Percentiles rank a stretch among this genome's conserved stretches.
Conservation (phyloP, 2,888 invertebrate species). For the Silvanus unidentatus region DNA sequence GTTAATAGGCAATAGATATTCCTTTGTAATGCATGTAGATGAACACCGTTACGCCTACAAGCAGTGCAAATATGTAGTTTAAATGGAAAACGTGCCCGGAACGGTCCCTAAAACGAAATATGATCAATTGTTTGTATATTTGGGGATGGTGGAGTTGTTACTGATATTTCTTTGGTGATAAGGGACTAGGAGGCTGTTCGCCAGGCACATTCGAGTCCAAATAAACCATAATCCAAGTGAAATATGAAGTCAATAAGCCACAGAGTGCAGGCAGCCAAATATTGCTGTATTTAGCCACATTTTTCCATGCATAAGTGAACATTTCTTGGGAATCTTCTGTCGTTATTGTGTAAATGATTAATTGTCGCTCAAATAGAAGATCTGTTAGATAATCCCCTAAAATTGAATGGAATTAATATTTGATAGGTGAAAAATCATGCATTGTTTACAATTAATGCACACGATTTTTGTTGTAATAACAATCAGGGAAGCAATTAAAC, state of each 20-base stretch:
- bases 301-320: conserved; percentile 38
- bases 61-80: conserved; percentile 48
- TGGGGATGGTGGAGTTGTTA: conserved; percentile 25
- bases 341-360: conserved; percentile 34
- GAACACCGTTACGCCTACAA: conserved; percentile 47
- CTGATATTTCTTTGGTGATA: conserved; percentile 51
- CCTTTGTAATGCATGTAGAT: conserved; percentile 42
- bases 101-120: too few species aligned
- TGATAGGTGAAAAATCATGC: neutral
- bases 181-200: conserved; percentile 54
- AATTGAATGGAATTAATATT: conserved; percentile 8
- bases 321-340: conserved; percentile 39
- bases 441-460: conserved; percentile 37
- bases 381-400: conserved; percentile 26
- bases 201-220: conserved; percentile 58
- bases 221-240: conserved; percentile 56
- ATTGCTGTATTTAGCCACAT: conserved; percentile 35
- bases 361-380: conserved; percentile 31
- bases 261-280: conserved; percentile 43
- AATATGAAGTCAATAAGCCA: conserved; percentile 50
- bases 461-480: conserved; percentile 35
- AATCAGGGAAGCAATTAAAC: conserved; percentile 34
- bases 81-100: conserved; percentile 45
- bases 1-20: conserved; percentile 22
- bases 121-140: too few species aligned